Evolutionary conservation across 1,140 invertebrate genomes (phyloP), one percentile per base, ranked within the genome.

Genomic region (Pseudomyrmex dendroicus): DNA sequence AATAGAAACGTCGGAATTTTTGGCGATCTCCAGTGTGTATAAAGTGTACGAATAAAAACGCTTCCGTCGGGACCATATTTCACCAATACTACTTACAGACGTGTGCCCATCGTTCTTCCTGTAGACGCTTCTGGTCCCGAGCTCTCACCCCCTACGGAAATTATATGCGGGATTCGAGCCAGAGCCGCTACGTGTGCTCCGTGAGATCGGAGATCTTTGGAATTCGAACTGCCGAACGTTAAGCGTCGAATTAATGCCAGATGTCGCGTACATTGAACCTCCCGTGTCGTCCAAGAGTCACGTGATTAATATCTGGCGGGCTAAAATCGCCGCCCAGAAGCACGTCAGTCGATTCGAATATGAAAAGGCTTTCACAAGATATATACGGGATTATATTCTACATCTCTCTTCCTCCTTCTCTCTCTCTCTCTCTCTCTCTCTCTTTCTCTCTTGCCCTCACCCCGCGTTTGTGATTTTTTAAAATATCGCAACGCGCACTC

Each of bases 161-260:
- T 88, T 88, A 88, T 88, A 88, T 88, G 87, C 87, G 84, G 86
- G 86, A 88, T 88, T 83, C 86, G 77, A 84, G 87, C 87, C 87
- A 88, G 86, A 84, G 57, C 66, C 22, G 54, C 64, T 72, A 80
- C 76, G 54, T 70, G 57, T 52, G 74, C 50, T 35, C 15, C 20
- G 15, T 17, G 64, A 57, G 83, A 56, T 78, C 61, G 68, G 12
- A 17, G 46, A 62, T 64, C 62, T 67, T 56, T 46, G 17, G 54
- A 50, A 61, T 82, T 73, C 83, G 35, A 83, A 54, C 83, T 84
- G 83, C 83, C 63, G 76, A 77, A 74, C 54, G 66, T 83, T 83
- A 72, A 82, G 20, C 48, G 50, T 56, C 73, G 87, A 88, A 88
- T 88, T 88, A 88, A 88, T 88, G 83, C 73, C 86, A 80, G 86